Base-by-base conservation (phyloP, 2,888 invertebrate species). In the Folsomia candida region DNA sequence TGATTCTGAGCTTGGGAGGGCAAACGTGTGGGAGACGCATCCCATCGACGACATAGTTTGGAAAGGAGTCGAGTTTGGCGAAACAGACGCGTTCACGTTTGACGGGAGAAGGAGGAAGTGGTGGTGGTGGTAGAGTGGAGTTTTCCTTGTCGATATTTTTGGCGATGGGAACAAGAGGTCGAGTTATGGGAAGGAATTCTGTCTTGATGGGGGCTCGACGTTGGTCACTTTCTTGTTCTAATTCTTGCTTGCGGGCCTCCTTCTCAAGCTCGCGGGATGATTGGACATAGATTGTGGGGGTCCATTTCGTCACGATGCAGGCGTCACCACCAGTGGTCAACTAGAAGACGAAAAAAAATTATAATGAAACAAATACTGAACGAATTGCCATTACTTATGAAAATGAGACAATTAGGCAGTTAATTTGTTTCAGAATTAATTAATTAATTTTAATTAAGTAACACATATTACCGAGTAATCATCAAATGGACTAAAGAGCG, bases 31-130 rank as follows among this genome's bases (percentile, higher is more conserved):
- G 65, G 2, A 65, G 65, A n/a, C 51, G 24, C 54, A 65, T 65
- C 26, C 65, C 65, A 57, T 65, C 65, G 4, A 65, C 51, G 4
- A 65, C 57, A 24, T 54, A 65, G 25, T 65, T 65, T 1, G 65
- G 65, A 65, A 65, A 65, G 14, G 54, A 26, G 25, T 65, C 65
- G 18, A 65, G 28, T n/a, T 54, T 54, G 18, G 54, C 54, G 22
- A 54, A 54, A 54, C 54, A 54, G 22, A 54, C 54, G 22, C 54
- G 54, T 4, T 54, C 22, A 14, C 54, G 18, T 37, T 37, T 37
- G 14, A 4, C 4, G 37, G 37, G 37, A 9, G 37, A 37, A 4
- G 6, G 37, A 9, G 14, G 14, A 37, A 37, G 14, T 37, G 37
- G 37, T 9, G 4, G 37, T 4, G 37, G 37, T 37, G 37, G 37